A percentile compares a stretch with the other conserved stretches of the same genome.
Conservation (phyloP, 92 coral and sea anemone genomes). For the Scolanthus callimorphus region DNA sequence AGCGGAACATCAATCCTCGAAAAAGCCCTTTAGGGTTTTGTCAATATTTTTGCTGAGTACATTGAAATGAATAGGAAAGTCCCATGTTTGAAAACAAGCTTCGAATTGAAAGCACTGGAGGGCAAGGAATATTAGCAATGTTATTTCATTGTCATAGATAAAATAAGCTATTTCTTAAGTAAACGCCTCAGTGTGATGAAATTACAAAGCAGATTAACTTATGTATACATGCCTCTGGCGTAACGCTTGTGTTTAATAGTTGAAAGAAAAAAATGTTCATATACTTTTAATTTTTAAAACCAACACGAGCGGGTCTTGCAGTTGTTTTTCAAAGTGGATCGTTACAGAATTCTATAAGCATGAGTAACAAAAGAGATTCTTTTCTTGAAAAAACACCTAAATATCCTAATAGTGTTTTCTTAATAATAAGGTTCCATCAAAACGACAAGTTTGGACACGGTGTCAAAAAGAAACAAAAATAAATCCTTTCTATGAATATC, state of each 20-base stretch:
- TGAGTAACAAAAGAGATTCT: no score
- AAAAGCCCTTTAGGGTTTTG: no score
- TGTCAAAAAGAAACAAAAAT: no score
- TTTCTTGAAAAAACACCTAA: no score
- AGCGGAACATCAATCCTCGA: no score
- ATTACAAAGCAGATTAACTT: constrained; percentile 1
- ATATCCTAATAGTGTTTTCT: no score
- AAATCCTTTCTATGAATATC: no score
- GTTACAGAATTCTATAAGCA: no score
- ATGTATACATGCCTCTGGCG: neutral
- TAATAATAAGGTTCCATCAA: no score
- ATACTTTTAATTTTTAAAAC: neutral
- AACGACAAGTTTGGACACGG: no score
- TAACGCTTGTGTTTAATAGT: neutral
- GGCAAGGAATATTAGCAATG: neutral
- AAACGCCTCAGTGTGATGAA: constrained; percentile 1
- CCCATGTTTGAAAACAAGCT: neutral
- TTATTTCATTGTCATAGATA: neutral
- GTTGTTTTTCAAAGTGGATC: neutral
- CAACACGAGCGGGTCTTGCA: no score
- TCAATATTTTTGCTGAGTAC: no score
- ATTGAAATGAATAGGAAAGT: neutral
- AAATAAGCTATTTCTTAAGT: neutral
- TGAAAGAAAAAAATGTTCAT: neutral
- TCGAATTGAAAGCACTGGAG: neutral